These are phyloP conservation scores for Seriola aureovittata DNA, from an alignment of 2,113 vertebrate species.

Conservation along the genomic window DNA sequence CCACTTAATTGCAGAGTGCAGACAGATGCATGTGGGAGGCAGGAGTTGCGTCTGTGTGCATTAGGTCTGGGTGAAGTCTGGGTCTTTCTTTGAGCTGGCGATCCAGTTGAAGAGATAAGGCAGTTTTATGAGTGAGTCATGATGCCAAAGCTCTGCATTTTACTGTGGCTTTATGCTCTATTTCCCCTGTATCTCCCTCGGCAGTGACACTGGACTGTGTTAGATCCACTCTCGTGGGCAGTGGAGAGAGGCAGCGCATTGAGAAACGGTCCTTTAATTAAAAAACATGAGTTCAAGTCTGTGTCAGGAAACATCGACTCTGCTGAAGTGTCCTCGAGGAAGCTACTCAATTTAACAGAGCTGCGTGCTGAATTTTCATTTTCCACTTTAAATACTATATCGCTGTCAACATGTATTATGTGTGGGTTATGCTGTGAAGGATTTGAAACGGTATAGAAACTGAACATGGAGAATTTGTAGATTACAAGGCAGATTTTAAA, in stretches of 20 bases:
- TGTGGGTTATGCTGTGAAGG: neutral
- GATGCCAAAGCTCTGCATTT: slow-evolving; percentile 4
- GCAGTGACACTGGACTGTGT: neutral
- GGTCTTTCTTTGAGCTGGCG: neutral
- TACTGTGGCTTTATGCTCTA: slow-evolving; percentile 7
- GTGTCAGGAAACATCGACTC: neutral
- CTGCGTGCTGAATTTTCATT: neutral
- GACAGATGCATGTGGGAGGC: slow-evolving; percentile 36
- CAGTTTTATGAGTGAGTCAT: neutral
- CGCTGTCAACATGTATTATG: neutral
- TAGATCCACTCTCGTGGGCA: neutral
- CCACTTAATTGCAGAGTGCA: slow-evolving; percentile 15
- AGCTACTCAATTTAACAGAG: neutral
- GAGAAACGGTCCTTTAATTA: slow-evolving; percentile 2
- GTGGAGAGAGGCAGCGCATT: neutral
- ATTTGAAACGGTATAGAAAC: too few relatives aligned
- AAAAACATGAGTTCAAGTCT: neutral
- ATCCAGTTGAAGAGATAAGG: slow-evolving; percentile 10
- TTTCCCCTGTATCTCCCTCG: neutral
- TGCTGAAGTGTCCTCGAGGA: neutral
- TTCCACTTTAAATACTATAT: too few relatives aligned
- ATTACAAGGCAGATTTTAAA: too few relatives aligned
- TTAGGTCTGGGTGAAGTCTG: neutral
- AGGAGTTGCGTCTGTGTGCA: neutral
- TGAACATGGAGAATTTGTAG: too few relatives aligned